Conservation (phyloP, 2,888 invertebrate species). For the Macropis europaea region DNA sequence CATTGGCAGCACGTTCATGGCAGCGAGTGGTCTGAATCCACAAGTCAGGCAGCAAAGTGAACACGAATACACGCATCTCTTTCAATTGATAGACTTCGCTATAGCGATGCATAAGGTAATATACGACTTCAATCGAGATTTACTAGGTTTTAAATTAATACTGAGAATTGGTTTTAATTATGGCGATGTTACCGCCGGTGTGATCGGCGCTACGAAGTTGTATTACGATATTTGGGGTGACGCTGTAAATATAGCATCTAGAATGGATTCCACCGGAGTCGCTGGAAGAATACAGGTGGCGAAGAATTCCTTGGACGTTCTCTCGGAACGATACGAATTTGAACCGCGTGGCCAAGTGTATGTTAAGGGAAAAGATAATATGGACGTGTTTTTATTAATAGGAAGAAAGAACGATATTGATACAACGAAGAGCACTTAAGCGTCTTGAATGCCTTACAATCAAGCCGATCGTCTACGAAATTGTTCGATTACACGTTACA, state of each 20-base stretch:
- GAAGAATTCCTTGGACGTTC: constrained; percentile 86
- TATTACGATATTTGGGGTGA: constrained; percentile 99
- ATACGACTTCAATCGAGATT: constrained; percentile 92
- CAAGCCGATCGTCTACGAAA: background rate
- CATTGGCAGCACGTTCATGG: constrained; percentile 98
- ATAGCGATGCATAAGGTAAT: constrained; percentile 94
- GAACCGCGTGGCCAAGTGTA: constrained; percentile 96
- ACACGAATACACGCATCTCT: constrained; percentile 89
- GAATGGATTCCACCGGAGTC: constrained; percentile 98
- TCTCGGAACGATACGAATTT: constrained; percentile 90
- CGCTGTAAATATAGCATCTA: constrained; percentile 97
- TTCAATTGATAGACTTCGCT: constrained; percentile 95
- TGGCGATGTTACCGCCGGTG: constrained; percentile 97
- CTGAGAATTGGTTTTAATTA: constrained; percentile 94
- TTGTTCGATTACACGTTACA: constrained; percentile 15
- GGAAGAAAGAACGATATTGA: constrained; percentile 79
- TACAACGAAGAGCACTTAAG: constrained; percentile 13
- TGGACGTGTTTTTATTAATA: constrained; percentile 92
- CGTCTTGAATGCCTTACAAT: constrained; percentile 13
- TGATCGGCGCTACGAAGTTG: constrained; percentile 97
- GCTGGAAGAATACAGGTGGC: constrained; percentile 92
- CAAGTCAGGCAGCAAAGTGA: constrained; percentile 85
- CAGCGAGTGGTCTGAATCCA: constrained; percentile 96
- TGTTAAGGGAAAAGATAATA: constrained; percentile 97
- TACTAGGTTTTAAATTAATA: constrained; percentile 94